These are phyloP conservation scores for Hippopotamyrus pictus DNA, from an alignment of 2,797 vertebrate genomes.

Conservation along the genomic window DNA sequence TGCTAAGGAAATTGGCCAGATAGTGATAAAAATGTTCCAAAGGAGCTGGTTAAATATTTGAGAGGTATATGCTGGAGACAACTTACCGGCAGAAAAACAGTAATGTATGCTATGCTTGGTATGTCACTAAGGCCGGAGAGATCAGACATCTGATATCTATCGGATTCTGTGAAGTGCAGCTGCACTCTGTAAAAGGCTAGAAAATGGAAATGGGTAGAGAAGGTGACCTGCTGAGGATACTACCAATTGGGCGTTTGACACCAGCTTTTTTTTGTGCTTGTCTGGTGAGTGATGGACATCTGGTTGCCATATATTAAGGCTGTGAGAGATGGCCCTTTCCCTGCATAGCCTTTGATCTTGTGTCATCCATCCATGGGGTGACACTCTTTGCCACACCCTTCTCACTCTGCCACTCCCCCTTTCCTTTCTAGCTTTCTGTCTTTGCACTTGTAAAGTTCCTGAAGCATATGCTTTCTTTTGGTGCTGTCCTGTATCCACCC, in stretches of 20 bases:
- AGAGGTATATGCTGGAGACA: background rate
- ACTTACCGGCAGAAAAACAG: background rate
- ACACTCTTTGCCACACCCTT: background rate
- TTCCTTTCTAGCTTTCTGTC: background rate
- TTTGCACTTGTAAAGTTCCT: background rate
- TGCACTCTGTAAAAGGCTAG: constrained; percentile 32
- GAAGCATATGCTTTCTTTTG: background rate
- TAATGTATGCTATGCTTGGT: background rate
- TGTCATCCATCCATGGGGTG: constrained; percentile 2
- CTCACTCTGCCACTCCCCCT: background rate
- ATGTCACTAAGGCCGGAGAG: constrained; percentile 5
- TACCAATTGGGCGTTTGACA: background rate
- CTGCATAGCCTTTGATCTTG: constrained; percentile 9
- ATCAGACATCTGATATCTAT: constrained; percentile 17
- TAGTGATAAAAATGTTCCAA: background rate
- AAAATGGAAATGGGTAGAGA: constrained; percentile 17
- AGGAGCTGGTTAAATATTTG: background rate
- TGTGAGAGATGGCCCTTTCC: background rate
- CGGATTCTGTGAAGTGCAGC: constrained; percentile 28
- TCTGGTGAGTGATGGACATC: constrained; percentile 13
- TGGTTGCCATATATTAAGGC: background rate
- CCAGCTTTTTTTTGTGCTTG: background rate
- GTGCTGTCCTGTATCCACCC: background rate
- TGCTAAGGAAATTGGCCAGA: background rate
- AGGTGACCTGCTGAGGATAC: background rate